Conservation (phyloP, 2,113 vertebrate species). For the Odocoileus virginianus region DNA sequence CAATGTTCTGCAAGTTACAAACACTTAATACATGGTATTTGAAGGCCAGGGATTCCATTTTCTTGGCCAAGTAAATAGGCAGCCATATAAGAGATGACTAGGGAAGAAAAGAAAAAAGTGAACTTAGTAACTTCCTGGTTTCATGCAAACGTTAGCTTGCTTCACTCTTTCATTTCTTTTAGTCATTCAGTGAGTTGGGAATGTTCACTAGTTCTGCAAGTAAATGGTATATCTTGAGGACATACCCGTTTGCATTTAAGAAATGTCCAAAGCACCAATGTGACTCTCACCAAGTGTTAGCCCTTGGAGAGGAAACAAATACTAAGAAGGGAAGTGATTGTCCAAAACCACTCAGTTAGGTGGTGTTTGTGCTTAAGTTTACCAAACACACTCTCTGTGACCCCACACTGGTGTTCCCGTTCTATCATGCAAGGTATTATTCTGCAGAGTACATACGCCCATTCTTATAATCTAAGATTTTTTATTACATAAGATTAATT, state of each 20-base stretch:
- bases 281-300: neutral
- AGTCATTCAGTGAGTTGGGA: neutral
- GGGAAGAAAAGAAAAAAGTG: neutral
- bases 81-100: neutral
- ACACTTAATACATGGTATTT: neutral
- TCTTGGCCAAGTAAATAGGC: neutral
- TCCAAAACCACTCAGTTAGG: neutral
- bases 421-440: neutral
- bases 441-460: neutral
- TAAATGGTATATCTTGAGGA: neutral
- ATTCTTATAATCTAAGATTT: neutral
- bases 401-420: neutral
- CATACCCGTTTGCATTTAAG: neutral
- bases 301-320: neutral
- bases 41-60: neutral
- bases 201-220: neutral
- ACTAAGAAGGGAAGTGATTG: neutral
- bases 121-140: neutral
- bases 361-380: neutral
- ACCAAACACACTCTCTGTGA: neutral
- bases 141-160: neutral
- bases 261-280: neutral
- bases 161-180: neutral
- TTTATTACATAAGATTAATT: neutral
- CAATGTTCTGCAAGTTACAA: neutral